Base-by-base conservation (phyloP, 2,888 invertebrate genomes). In the Standfussiana lucernea region DNA sequence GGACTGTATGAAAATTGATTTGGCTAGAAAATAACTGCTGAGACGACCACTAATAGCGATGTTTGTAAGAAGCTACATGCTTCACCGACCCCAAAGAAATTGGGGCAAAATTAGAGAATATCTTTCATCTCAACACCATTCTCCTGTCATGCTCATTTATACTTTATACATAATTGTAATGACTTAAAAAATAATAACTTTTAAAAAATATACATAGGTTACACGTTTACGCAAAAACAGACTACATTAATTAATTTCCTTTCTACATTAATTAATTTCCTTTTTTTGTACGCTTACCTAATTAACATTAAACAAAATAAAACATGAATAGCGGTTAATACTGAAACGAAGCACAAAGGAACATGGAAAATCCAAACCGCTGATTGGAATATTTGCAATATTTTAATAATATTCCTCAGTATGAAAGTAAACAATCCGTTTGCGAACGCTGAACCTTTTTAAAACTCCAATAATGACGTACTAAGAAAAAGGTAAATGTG, bases 401-500 rank as follows among this genome's bases (percentile, higher is more conserved):
- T 87, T 86, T 82, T 77, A 83, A 86, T 87, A 80, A 88, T 83
- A 76, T 74, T 42, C 73, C 86, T 86, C 81, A 84, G 75, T 81
- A 88, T 83, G 83, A 85, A 82, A 84, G 83, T 84, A 88, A 88
- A 88, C 86, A 91, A 89, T 88, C 77, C 83, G 81, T 90, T 86
- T 78, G 81, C 82, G 80, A 82, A 77, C 71, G 80, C 79, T 81
- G 80, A 88, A 86, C 87, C 88, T 88, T 89, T 89, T 88, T 86
- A 80, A 80, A 85, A 79, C 80, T 87, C 86, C 86, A 83, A 89
- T 89, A 90, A 90, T 86, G 86, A 75, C 77, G 61, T 79, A 80
- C 85, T 89, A 85, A 89, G 89, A 89, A 90, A 88, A 87, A 90
- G 85, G 85, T 88, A 86, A 89, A 88, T 86, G 87, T 86, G 88